Conservation (phyloP, 2,888 invertebrate species). For the Platycheirus albimanus region DNA sequence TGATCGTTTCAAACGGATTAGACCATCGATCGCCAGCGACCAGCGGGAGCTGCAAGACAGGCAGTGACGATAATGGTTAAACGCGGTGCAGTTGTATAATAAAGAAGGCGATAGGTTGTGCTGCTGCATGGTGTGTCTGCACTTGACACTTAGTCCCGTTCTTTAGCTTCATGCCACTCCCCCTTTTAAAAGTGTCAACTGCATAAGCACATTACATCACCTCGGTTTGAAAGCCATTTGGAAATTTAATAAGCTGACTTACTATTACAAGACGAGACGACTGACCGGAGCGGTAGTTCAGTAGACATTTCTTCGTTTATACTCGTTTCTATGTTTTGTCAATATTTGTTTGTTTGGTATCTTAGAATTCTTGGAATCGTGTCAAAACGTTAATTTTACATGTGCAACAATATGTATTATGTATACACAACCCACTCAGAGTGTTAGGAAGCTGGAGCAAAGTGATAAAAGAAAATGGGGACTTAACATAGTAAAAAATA, state of each 20-base stretch:
- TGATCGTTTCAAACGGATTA: conserved; percentile 59
- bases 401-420: conserved; percentile 32
- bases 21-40: too few relatives aligned
- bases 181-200: conserved; percentile 49
- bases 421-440: too few relatives aligned
- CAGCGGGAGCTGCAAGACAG: too few relatives aligned
- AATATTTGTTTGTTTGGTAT: conserved; percentile 67
- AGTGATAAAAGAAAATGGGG: conserved; percentile 35
- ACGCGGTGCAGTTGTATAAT: not conserved
- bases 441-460: conserved; percentile 19
- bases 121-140: conserved; percentile 50
- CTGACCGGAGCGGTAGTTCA: conserved; percentile 15
- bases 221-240: conserved; percentile 51
- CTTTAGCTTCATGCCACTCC: conserved; percentile 36
- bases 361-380: conserved; percentile 80
- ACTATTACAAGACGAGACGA: not conserved
- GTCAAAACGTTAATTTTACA: conserved; percentile 79
- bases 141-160: conserved; percentile 71
- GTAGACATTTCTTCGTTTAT: conserved; percentile 48
- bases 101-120: conserved; percentile 24
- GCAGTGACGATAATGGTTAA: too few relatives aligned
- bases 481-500: conserved; percentile 39
- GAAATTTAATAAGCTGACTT: conserved; percentile 42
- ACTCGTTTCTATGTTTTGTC: conserved; percentile 69
- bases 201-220: conserved; percentile 38